Evolutionary conservation across 2,797 vertebrate genomes (phyloP), one percentile per base, ranked within the genome.

Genomic region (Erpetoichthys calabaricus): DNA sequence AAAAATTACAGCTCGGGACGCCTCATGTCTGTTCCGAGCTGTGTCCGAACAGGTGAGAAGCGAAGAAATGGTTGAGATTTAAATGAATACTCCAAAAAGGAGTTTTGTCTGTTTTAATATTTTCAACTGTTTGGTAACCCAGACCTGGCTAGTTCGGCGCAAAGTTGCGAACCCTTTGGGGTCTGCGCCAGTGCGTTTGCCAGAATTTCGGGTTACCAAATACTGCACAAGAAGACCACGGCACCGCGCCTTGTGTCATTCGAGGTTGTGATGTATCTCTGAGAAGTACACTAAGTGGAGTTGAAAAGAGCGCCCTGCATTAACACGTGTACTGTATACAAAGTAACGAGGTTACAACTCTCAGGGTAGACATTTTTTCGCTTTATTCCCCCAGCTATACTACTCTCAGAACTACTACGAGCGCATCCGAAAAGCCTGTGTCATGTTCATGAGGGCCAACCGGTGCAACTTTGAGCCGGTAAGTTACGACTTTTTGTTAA

Each of bases 1-100:
- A 60, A 98, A 98, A 76, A 89, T 93, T 79, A 89, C 90, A 64
- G 90, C 92, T 7, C 87, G 91, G 62, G 94, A 98, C 72, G 91
- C 91, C 44, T 92, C 93, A 49, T 94, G 91, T 58, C 84, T 97
- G 55, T 98, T 97, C 77, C 75, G 94, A 58, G 90, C 91, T 10
- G 84, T 96, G 69, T 94, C 93, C 0, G 93, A 98, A 67, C 92
- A 97, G 91, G 94, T 96, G 76, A 69, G 66, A 45, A 25, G 44
- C 61, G 60, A 7, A 49, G 7, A 7, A 7, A n/a, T 7, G 47
- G 7, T 49, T 3, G n/a, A 49, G n/a, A 49, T 49, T 7, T 7
- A 49, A 49, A 49, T 49, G 5, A 49, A 6, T 49, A 49, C 7
- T 7, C 7, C 49, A 49, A 49, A 4, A 49, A 7, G 47, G 3